Evolutionary conservation across 2,113 vertebrate genomes (phyloP), one percentile per base, ranked within the genome.

Genomic region (Megalops atlanticus): DNA sequence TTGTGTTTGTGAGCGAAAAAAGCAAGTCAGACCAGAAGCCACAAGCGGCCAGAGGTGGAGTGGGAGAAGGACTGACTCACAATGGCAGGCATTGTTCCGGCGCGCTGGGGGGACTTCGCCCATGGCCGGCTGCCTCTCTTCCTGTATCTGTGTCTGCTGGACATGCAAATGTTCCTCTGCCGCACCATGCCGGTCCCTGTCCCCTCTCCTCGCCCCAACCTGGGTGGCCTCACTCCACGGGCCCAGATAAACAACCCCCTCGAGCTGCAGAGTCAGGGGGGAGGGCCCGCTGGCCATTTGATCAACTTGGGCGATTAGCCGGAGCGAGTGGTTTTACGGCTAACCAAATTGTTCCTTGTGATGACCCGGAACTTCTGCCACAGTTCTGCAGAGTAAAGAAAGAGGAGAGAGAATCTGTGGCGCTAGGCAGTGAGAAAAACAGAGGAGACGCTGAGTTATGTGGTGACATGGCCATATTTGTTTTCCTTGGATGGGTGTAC

Each of bases 271-370:
- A 24, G 54, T 38, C 73, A 82, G 82, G 78, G 78, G 11, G 69
- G 39, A 35, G 73, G 68, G 75, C 77, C 52, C 41, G 54, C 73
- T 54, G 74, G 27, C 38, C 58, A 45, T 39, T 33, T 33, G 24
- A 47, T 76, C 33, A 68, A 49, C 43, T n/a, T 15, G 68, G n/a
- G n/a, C 76, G 80, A 78, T 85, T 82, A 83, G 71, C 77, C 64
- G 75, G 83, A 80, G 82, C 76, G 84, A 87, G 58, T 2, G 2
- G 43, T 78, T 31, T 86, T 81, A 16, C 8, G 54, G 70, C 21
- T 24, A 80, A 80, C 84, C 7, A 7, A 85, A 86, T 81, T 64
- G 68, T 41, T 40, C 58, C n/a, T 45, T 36, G 58, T 64, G 52
- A 45, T 64, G 52, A 45, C 58, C 71, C 52, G 21, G 52, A 33